Evolutionary conservation across 2,113 vertebrate genomes (phyloP), one percentile per base, ranked within the genome.

Genomic region (Pardalotus punctatus): DNA sequence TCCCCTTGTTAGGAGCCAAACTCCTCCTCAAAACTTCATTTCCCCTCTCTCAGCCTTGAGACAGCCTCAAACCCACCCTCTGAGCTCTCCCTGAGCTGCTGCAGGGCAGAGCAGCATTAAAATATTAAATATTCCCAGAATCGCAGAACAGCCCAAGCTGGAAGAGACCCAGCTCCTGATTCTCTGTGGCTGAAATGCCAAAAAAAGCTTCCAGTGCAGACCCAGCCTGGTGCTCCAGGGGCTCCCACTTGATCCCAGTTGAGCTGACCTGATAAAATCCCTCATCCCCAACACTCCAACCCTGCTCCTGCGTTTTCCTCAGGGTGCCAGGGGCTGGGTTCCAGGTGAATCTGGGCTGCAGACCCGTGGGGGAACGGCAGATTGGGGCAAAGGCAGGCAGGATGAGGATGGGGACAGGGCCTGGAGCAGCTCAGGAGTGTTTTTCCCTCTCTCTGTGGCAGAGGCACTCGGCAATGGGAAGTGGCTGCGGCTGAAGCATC

Each of bases 221-320:
- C 8, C 42, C 42, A 27, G 1, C 3, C 17, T 19, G 19, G 28
- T 1, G 3, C 33, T 29, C 47, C 17, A 31, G 65, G 35, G 17
- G 7, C 5, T 76, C 76, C 62, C 57, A 18, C 14, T 45, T 33
- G 1, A 1, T 1, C 47, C 16, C 54, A 36, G 6, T 12, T 13
- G 47, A 31, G 60, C 18, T 40, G 65, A 38, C 3, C 3, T 14
- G 36, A n/a, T 2, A 11, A 70, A 43, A 23, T 4, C n/a, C 23
- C 61, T 25, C 31, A 2, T 0, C 57, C 12, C 1, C 24, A 62
- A 0, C 29, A 12, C 5, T 2, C 6, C 36, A 40, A 12, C 2
- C 2, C 27, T 20, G 4, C 56, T 31, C 17, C 38, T 5, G 35
- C 22, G 0, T 22, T 38, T 11, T 1, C 56, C 57, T 17, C 5